These are phyloP conservation scores for Thereva unica DNA, from an alignment of 2,888 invertebrate species.

Conservation along the genomic window DNA sequence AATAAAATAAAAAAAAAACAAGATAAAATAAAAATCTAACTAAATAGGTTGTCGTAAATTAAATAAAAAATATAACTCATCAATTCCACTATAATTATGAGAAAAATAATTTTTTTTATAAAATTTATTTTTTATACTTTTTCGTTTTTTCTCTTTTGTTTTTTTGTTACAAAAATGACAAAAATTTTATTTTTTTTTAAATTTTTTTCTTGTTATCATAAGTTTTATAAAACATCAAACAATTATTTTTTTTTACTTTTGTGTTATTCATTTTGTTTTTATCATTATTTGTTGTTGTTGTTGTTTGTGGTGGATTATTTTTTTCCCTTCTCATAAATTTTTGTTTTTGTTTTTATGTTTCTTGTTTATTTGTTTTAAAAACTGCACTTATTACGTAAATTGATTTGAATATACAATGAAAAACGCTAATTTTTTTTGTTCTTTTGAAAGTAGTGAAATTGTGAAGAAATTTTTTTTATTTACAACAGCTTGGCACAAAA, in stretches of 20 bases:
- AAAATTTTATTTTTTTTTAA: conserved; percentile 1
- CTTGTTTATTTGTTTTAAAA: background rate
- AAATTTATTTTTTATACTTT: conserved; percentile 2
- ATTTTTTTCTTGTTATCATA: background rate
- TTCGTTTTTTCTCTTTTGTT: no score
- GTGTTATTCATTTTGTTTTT: conserved; percentile 1
- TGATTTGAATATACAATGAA: conserved; percentile 13
- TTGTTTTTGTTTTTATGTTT: background rate
- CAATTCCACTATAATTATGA: no score
- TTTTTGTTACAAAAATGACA: no score
- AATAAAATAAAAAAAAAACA: no score
- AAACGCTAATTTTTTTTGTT: conserved; percentile 1
- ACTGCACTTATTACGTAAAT: background rate
- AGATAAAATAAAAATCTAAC: no score
- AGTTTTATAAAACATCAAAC: background rate
- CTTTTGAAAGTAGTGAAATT: background rate
- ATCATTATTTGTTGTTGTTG: background rate
- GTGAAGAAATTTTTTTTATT: conserved; percentile 11
- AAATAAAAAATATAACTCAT: no score
- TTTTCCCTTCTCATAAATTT: background rate
- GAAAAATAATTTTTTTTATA: background rate
- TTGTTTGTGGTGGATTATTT: no score
- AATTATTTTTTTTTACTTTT: background rate
- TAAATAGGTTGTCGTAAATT: no score
- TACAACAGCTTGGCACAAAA: conserved; percentile 31